Conservation (phyloP, 2,888 invertebrate genomes). For the Ditula angustiorana region DNA sequence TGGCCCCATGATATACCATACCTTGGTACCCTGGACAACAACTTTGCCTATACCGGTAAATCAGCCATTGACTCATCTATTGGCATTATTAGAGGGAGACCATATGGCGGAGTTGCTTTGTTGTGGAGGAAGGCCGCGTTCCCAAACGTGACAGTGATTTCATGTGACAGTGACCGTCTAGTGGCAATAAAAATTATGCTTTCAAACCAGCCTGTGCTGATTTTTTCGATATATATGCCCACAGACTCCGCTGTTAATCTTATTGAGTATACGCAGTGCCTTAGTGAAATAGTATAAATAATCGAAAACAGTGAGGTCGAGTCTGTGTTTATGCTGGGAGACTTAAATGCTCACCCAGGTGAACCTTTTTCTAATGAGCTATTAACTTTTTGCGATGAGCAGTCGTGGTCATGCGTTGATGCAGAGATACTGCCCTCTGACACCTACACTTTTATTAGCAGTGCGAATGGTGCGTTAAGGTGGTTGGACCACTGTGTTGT, state of each 20-base stretch:
- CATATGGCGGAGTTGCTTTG: not conserved
- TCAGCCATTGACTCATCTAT: not conserved
- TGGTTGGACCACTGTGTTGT: not conserved
- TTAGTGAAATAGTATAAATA: not conserved
- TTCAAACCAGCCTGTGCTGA: constrained; percentile 11
- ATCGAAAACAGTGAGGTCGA: not conserved
- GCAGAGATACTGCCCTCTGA: not conserved
- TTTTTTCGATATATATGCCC: constrained; percentile 41
- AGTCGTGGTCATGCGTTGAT: constrained; percentile 9
- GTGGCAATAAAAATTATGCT: constrained; percentile 27
- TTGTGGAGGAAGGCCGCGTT: constrained; percentile 37
- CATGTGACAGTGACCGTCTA: constrained; percentile 36
- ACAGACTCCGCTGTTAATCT: constrained; percentile 6
- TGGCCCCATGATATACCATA: not conserved
- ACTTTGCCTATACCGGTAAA: not conserved
- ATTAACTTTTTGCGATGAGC: constrained; percentile 6
- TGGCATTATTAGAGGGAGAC: not conserved
- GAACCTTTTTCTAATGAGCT: constrained; percentile 3
- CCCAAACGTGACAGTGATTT: constrained; percentile 28
- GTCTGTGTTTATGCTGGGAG: not conserved
- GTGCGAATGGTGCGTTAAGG: not conserved
- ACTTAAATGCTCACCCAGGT: no score
- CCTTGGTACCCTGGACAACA: not conserved
- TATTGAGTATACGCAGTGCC: not conserved
- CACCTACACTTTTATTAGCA: not conserved